Base-by-base conservation (phyloP, 2,113 vertebrate genomes). In the Desmodus rotundus region DNA sequence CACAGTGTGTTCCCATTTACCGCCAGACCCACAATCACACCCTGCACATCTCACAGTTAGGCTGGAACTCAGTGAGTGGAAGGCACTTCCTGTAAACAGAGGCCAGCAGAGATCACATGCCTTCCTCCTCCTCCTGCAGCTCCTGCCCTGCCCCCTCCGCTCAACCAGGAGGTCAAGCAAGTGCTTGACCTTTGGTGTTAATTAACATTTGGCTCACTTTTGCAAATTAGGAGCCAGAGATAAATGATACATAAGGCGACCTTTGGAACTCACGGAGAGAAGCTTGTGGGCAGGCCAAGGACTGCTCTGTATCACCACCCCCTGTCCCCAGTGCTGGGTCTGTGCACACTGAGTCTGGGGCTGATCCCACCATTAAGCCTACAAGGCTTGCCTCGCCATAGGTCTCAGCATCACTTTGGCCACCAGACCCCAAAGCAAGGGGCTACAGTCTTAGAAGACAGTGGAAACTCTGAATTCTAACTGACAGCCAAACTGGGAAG, bases 81-180 rank as follows among this genome's bases (percentile, higher is more conserved):
- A 97, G 95, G 76, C 36, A 2, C 72, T 97, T 98, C 97, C 96
- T 97, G 96, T 97, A 96, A 98, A 97, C 86, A 96, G 86, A 89
- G 94, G 73, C 78, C 36, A 77, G 63, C 77, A 94, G 87, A 85
- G 97, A 45, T 96, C 68, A 2, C 52, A 77, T 97, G 97, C 97
- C 98, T 97, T 98, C 94, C 94, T 90, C 96, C 97, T 91, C 87
- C 95, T 87, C 94, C 72, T 24, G 56, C 84, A 41, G 28, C 31
- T 4, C 68, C 52, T 50, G 36, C 56, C 36, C 33, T 4, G 7
- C 52, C 20, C 22, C 5, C 17, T 80, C 93, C 14, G 89, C 94
- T 98, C 96, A 97, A 94, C 70, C 22, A 38, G 38, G 96, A 97
- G 97, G 97, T 98, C 97, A 98, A 97, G 90, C 82, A 94, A 97